phyloP scores from a whole-genome alignment of 2,888 invertebrate genomes.

The Chirona hameri region DNA sequence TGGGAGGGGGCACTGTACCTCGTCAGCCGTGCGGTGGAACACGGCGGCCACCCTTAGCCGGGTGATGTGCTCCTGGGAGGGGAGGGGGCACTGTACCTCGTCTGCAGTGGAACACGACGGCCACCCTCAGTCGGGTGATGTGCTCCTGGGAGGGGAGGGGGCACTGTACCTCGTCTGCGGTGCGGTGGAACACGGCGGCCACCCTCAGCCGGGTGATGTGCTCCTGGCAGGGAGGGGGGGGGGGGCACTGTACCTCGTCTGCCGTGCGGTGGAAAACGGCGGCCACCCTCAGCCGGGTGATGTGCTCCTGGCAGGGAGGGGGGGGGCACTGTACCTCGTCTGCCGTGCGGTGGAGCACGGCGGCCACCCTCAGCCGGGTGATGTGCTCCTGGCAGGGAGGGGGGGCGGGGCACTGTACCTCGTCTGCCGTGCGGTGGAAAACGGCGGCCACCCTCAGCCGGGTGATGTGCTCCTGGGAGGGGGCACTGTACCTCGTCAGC shows the following conservation, averaged over 20 bases:
- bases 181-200: conserved; percentile 70
- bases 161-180: neutral
- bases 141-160: conserved; percentile 73
- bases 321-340: neutral
- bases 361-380: conserved; percentile 68
- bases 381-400: conserved; percentile 72
- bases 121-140: conserved; percentile 68
- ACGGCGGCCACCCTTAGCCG: conserved; percentile 69
- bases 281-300: conserved; percentile 68
- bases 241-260: neutral
- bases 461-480: conserved; percentile 71
- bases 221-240: conserved; percentile 71
- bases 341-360: conserved; percentile 65
- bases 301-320: conserved; percentile 71
- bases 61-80: conserved; percentile 71
- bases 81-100: neutral
- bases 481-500: conserved; percentile 45
- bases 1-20: conserved; percentile 56
- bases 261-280: conserved; percentile 67
- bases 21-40: conserved; percentile 59
- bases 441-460: conserved; percentile 69
- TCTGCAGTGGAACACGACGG: conserved; percentile 69
- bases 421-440: conserved; percentile 59
- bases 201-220: conserved; percentile 70
- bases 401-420: neutral